phyloP scores from a whole-genome alignment of 1,140 invertebrate genomes.

The Drosophila sproati region DNA sequence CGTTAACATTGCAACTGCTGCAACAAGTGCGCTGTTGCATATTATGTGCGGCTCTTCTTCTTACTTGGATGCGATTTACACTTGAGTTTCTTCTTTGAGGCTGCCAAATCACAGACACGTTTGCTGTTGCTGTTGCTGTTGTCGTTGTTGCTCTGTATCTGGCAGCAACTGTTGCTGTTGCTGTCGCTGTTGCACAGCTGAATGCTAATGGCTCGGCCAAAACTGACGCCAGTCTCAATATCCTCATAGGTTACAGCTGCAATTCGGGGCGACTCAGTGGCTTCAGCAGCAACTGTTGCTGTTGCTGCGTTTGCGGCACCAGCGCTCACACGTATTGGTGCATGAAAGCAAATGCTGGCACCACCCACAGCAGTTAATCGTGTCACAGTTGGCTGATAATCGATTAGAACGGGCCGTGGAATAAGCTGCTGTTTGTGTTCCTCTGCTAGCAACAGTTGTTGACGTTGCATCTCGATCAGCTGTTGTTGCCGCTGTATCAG shows the following conservation, averaged over 20 bases:
- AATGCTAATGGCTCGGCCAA: too few relatives aligned
- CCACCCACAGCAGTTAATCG: conserved; percentile 17
- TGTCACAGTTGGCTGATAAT: conserved; percentile 42
- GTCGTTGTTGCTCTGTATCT: neutral
- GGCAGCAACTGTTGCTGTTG: neutral
- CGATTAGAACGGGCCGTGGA: conserved; percentile 14
- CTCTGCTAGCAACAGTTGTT: neutral
- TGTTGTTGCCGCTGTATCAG: neutral
- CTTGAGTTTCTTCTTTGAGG: conserved; percentile 28
- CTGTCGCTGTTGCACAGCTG: neutral
- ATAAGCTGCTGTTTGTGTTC: neutral
- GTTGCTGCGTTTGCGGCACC: neutral
- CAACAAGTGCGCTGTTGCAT: neutral
- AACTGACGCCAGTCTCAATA: neutral
- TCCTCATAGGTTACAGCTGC: conserved; percentile 45
- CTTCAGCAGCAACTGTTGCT: neutral
- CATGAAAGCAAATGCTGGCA: conserved; percentile 44
- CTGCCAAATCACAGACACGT: neutral
- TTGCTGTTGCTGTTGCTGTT: neutral
- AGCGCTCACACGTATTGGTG: conserved; percentile 40
- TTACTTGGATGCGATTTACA: conserved; percentile 15
- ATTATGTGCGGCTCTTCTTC: conserved; percentile 21
- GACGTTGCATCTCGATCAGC: neutral
- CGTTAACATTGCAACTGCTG: neutral
- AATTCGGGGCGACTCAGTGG: conserved; percentile 17